These are phyloP conservation scores for Heteromurus nitidus DNA, from an alignment of 2,888 invertebrate species.

Conservation along the genomic window DNA sequence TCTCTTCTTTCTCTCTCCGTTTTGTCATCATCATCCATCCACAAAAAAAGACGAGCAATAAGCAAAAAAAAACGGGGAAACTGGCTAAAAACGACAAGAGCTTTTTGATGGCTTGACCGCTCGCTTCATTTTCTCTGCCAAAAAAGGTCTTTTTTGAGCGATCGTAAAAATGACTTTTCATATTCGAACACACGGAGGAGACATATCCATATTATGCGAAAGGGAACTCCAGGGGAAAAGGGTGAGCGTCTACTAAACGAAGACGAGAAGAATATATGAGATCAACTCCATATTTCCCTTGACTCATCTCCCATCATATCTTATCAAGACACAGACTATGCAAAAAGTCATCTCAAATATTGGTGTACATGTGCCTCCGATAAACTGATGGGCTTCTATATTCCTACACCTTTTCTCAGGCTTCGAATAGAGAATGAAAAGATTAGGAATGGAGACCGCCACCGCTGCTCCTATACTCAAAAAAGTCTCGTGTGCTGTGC, in stretches of 20 bases:
- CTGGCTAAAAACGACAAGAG: conserved; percentile 25
- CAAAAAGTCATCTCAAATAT: conserved; percentile 38
- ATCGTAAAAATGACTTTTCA: conserved; percentile 73
- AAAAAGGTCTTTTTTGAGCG: conserved; percentile 67
- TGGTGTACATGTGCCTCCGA: conserved; percentile 10
- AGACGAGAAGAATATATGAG: conserved; percentile 1
- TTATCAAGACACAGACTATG: conserved; percentile 16
- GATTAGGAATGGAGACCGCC: no score
- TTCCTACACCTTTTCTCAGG: conserved; percentile 50
- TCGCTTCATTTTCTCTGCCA: conserved; percentile 72
- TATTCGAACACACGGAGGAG: conserved; percentile 57
- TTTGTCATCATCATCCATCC: conserved; percentile 39
- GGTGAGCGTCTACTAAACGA: no score
- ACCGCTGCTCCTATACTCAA: no score
- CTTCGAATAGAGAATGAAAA: no score
- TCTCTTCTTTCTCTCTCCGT: conserved; percentile 33
- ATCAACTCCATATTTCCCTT: neutral
- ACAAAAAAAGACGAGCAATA: conserved; percentile 24
- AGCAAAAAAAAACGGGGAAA: conserved; percentile 20
- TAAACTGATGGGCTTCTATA: conserved; percentile 26
- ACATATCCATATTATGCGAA: neutral
- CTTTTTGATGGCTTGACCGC: conserved; percentile 73
- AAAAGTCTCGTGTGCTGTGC: neutral
- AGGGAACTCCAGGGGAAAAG: conserved; percentile 20
- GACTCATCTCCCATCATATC: conserved; percentile 2